These are phyloP conservation scores for Lates calcarifer DNA, from an alignment of 2,113 vertebrate species.

Conservation along the genomic window DNA sequence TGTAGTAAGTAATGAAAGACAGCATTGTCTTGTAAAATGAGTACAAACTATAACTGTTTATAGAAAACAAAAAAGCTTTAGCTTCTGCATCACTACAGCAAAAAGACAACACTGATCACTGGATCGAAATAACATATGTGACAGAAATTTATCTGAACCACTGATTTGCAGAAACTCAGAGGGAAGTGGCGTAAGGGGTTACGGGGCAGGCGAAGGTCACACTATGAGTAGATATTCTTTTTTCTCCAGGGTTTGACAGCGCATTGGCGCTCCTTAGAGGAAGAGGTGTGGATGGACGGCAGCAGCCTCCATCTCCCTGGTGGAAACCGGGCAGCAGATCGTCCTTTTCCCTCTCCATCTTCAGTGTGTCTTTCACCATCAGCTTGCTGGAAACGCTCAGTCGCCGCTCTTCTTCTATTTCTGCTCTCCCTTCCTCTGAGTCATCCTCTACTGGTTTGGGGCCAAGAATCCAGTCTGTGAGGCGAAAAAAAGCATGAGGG, in stretches of 20 bases:
- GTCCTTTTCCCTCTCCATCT: slow-evolving; percentile 53
- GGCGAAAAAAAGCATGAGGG: neutral
- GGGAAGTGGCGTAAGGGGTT: slow-evolving; percentile 80
- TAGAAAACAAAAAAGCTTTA: slow-evolving; percentile 18
- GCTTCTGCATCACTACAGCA: slow-evolving; percentile 38
- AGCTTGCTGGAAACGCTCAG: slow-evolving; percentile 36
- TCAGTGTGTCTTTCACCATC: slow-evolving; percentile 26
- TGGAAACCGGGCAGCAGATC: slow-evolving; percentile 59
- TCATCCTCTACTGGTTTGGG: slow-evolving; percentile 72
- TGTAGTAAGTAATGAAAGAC: neutral
- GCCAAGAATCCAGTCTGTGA: slow-evolving; percentile 79
- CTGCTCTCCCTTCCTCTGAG: slow-evolving; percentile 47
- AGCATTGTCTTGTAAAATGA: slow-evolving; percentile 13
- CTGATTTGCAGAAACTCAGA: slow-evolving; percentile 37
- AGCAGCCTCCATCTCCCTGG: slow-evolving; percentile 9
- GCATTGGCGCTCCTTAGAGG: slow-evolving; percentile 53
- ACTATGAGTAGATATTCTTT: slow-evolving; percentile 59
- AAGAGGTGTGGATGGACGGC: slow-evolving; percentile 8
- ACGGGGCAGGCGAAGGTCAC: slow-evolving; percentile 65
- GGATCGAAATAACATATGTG: neutral
- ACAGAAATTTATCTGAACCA: slow-evolving; percentile 10
- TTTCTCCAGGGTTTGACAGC: slow-evolving; percentile 36
- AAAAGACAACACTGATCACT: slow-evolving; percentile 27
- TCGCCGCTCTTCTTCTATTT: slow-evolving; percentile 36
- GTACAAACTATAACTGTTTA: neutral